A percentile compares a stretch with the other conserved stretches of the same genome.
phyloP scores from a whole-genome alignment of 2,888 invertebrate species.

The Microplitis deprimator region DNA sequence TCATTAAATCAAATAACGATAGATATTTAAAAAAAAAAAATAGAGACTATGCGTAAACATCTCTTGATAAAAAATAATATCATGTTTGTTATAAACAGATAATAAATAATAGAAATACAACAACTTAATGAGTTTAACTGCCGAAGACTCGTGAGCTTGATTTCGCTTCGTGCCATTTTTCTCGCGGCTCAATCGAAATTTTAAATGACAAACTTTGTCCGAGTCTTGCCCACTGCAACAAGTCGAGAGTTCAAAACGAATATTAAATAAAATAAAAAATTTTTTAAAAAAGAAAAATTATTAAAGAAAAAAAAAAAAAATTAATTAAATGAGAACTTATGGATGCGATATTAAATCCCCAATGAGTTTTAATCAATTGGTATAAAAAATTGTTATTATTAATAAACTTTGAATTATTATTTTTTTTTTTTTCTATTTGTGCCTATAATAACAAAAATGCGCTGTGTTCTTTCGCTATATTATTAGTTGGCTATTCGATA shows the following conservation, averaged over 20 bases:
- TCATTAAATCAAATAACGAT: not conserved
- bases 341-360: not conserved
- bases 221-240: not conserved
- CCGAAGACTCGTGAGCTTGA: constrained; percentile 37
- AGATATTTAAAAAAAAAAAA: not conserved
- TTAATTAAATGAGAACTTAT: constrained; percentile 22
- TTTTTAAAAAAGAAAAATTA: constrained; percentile 8
- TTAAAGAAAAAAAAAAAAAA: constrained; percentile 16
- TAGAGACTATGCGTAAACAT: not conserved
- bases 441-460: constrained; percentile 35
- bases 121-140: constrained; percentile 9
- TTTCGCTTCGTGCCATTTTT: constrained; percentile 61
- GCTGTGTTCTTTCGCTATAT: constrained; percentile 32
- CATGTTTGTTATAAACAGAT: constrained; percentile 35
- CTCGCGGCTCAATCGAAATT: constrained; percentile 34
- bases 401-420: constrained; percentile 26
- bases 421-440: constrained; percentile 33
- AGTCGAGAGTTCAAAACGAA: not conserved
- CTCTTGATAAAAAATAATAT: not conserved
- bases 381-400: constrained; percentile 42
- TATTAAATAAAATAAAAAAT: not conserved
- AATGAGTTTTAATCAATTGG: constrained; percentile 24
- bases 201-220: not conserved
- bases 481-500: constrained; percentile 28
- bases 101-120: constrained; percentile 29